Conservation (phyloP, 1,140 invertebrate species). For the Lamellibrachia luymesi region DNA sequence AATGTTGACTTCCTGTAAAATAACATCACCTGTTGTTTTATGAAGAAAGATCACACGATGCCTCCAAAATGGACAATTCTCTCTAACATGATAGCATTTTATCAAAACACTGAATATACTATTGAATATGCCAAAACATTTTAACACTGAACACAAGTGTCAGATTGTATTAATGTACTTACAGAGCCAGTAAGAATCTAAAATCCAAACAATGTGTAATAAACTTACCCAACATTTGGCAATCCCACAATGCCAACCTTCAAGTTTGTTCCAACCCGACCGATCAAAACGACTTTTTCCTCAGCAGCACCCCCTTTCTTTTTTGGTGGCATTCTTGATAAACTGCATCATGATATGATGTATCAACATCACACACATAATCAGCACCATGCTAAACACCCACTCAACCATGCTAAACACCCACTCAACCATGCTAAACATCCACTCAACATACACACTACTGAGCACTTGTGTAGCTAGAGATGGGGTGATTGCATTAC, state of each 20-base stretch:
- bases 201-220: too few relatives aligned
- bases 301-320: conserved; percentile 67
- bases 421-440: not conserved
- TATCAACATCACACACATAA: not conserved
- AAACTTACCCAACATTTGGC: conserved; percentile 81
- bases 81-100: conserved; percentile 17
- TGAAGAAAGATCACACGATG: not conserved
- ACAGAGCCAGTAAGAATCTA: too few relatives aligned
- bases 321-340: conserved; percentile 63
- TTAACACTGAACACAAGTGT: not conserved
- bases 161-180: too few relatives aligned
- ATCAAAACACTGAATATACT: conserved; percentile 26
- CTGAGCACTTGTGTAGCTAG: too few relatives aligned
- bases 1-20: conserved; percentile 87
- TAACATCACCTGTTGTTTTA: not conserved
- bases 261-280: conserved; percentile 94
- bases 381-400: not conserved
- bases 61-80: not conserved
- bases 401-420: not conserved
- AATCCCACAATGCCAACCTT: conserved; percentile 95
- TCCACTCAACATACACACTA: not conserved
- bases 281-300: conserved; percentile 83
- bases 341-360: not conserved
- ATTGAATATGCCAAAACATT: not conserved
- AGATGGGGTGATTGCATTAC: too few relatives aligned